These are phyloP conservation scores for Nematostella vectensis DNA, from an alignment of 92 coral and sea anemone genomes.

Conservation along the genomic window DNA sequence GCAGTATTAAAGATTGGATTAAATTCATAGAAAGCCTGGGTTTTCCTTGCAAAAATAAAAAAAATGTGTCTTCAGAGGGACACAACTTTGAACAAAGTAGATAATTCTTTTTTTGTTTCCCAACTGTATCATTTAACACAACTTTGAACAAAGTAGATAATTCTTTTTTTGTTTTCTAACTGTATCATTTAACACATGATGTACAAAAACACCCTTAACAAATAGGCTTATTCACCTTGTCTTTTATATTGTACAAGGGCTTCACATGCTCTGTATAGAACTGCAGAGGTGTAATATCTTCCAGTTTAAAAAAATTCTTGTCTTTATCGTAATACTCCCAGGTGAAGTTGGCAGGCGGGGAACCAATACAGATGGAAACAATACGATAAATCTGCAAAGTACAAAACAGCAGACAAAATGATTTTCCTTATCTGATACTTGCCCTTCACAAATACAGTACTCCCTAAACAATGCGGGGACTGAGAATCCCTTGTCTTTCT, in stretches of 20 bases:
- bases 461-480: neutral
- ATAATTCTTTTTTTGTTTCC: no score
- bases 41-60: neutral
- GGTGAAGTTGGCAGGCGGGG: slow-evolving; percentile 76
- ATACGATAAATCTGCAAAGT: slow-evolving; percentile 83
- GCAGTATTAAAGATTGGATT: neutral
- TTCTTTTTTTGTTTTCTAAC: no score
- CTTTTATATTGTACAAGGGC: slow-evolving; percentile 61
- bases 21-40: no score
- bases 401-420: slow-evolving; percentile 1
- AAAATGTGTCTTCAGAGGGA: no score
- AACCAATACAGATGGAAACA: slow-evolving; percentile 77
- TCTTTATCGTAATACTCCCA: slow-evolving; percentile 91
- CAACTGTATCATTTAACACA: no score
- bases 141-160: no score
- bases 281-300: slow-evolving; percentile 62
- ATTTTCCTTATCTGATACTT: neutral
- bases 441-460: no score
- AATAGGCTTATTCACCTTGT: slow-evolving; percentile 90
- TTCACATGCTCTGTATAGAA: slow-evolving; percentile 84
- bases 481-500: no score
- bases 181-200: no score
- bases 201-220: no score
- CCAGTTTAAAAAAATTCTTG: slow-evolving; percentile 61
- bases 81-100: no score